Percentiles rank a stretch among this genome's conserved stretches.
Evolutionary conservation across 2,797 vertebrate genomes (phyloP).

Genomic region (Anguilla anguilla): DNA sequence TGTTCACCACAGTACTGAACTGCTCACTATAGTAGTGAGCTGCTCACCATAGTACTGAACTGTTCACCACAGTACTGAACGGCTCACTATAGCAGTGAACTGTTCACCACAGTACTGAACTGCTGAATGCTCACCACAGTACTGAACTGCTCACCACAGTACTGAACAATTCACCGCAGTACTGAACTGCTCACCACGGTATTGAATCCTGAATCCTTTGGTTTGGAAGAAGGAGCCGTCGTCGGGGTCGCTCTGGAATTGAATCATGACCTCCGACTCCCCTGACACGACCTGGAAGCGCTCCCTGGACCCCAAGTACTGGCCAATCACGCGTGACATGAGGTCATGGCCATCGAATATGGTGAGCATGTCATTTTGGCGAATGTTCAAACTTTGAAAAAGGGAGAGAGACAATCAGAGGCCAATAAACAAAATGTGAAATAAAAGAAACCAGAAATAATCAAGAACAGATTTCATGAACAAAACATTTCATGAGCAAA

Average conservation of each 20-base stretch:
- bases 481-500: too few relatives aligned
- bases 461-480: too few relatives aligned
- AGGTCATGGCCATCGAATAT: conserved; percentile 85
- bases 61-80: too few relatives aligned
- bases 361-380: conserved; percentile 85
- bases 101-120: too few relatives aligned
- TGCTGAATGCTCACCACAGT: not conserved
- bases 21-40: too few relatives aligned
- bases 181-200: conserved; percentile 71
- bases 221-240: conserved; percentile 84
- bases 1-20: too few relatives aligned
- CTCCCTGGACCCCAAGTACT: conserved; percentile 83
- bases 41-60: too few relatives aligned
- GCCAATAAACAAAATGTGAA: not conserved
- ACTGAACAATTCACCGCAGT: not conserved
- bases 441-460: too few relatives aligned
- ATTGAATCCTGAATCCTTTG: conserved; percentile 89
- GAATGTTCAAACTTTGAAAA: conserved; percentile 81
- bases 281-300: conserved; percentile 85
- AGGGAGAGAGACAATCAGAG: conserved; percentile 8
- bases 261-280: conserved; percentile 86
- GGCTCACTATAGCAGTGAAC: too few relatives aligned
- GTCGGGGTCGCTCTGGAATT: conserved; percentile 88
- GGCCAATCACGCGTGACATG: conserved; percentile 84
- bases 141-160: not conserved